Base-by-base conservation (phyloP, 1,140 invertebrate genomes). In the Apis florea region DNA sequence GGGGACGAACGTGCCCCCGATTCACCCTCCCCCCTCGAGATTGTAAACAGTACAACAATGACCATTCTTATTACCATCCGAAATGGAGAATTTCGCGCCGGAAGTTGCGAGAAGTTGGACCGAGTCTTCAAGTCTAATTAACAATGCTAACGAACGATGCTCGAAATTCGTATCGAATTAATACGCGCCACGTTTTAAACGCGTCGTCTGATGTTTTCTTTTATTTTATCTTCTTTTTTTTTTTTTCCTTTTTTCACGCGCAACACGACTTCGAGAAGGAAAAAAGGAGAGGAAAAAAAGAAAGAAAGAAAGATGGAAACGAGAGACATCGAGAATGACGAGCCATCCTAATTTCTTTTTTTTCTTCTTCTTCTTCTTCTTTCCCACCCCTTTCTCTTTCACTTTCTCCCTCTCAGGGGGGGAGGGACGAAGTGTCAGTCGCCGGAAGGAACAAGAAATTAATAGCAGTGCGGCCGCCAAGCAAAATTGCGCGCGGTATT, bases 11-110 rank as follows among this genome's bases (percentile, higher is more conserved):
- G 15, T 63, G 5, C 19, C 17, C 17, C 54, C 56, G 56, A 31
- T 31, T 15, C 31, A 6, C 31, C 24, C 61, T 15, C 9, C 49
- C 24, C 24, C 56, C 73, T 68, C 76, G 53, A 80, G 83, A 87
- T 85, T 85, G 86, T 88, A 88, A 88, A 88, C 87, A 88, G 86
- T 83, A 85, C 74, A 85, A 88, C 83, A 85, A 88, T 78, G 81
- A 83, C 58, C 79, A 81, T 83, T 83, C 87, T 88, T 85, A 85
- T 88, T 88, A 88, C 63, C 82, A 82, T 67, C 83, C 59, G 53
- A 59, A 73, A 67, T 49, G 64, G 53, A 61, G 61, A 83, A 86
- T 78, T 87, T 83, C 78, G 70, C 66, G 1, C 12, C 71, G 58
- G 67, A 85, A 83, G 64, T 85, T 80, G 77, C 56, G 56, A 53